Conservation (phyloP, 1,140 invertebrate species). For the Ctenoplectra terminalis region DNA sequence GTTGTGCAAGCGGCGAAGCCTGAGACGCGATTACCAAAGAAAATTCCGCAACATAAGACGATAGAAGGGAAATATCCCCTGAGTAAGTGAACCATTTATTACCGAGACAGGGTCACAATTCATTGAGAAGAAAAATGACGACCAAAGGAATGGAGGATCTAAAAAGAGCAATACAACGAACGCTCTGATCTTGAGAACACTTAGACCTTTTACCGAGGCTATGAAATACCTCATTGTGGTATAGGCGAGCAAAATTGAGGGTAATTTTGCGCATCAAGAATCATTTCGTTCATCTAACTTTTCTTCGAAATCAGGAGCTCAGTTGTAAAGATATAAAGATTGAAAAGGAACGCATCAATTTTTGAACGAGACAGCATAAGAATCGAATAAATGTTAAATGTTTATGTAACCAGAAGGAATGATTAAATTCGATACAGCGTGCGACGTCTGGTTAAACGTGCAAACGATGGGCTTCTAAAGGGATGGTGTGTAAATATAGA, state of each 20-base stretch:
- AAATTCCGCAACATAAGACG: slow-evolving; percentile 8
- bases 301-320: background rate
- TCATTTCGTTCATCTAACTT: background rate
- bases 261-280: background rate
- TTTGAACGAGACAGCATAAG: too few species aligned
- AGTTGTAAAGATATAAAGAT: too few species aligned
- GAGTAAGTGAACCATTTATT: slow-evolving; percentile 31
- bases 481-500: background rate
- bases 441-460: background rate
- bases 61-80: slow-evolving; percentile 15
- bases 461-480: background rate
- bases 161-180: background rate
- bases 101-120: slow-evolving; percentile 23
- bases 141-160: background rate
- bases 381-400: too few species aligned
- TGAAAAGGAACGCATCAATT: too few species aligned
- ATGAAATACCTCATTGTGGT: background rate
- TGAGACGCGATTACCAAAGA: background rate
- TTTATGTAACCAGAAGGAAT: too few species aligned
- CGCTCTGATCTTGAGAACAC: background rate
- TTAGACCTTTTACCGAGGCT: background rate
- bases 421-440: too few species aligned
- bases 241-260: background rate
- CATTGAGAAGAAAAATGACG: slow-evolving; percentile 21
- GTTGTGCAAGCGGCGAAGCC: background rate